These are phyloP conservation scores for Chiloscyllium plagiosum DNA, from an alignment of 2,113 vertebrate species.

Conservation along the genomic window DNA sequence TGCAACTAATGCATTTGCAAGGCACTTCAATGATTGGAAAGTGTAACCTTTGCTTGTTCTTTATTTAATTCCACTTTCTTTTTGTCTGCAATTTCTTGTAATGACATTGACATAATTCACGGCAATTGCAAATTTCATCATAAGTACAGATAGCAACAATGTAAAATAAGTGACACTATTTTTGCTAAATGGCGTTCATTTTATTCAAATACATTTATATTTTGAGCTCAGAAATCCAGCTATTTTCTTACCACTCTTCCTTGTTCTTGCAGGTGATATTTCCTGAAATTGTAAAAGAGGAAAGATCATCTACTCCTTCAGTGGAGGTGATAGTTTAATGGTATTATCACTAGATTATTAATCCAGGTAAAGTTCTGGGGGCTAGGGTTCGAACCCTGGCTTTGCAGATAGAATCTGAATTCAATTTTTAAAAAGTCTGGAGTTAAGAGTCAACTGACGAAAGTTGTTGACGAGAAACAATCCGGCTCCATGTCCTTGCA, in stretches of 20 bases:
- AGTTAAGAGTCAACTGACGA: too few relatives aligned
- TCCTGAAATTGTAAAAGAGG: neutral
- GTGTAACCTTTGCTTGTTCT: neutral
- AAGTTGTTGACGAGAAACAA: too few relatives aligned
- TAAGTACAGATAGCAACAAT: neutral
- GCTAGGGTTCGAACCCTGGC: too few relatives aligned
- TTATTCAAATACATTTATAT: neutral
- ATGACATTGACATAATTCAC: neutral
- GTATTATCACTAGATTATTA: too few relatives aligned
- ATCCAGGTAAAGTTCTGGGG: too few relatives aligned
- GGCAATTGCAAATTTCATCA: neutral
- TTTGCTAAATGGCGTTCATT: neutral
- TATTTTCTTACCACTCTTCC: neutral
- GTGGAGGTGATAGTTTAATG: too few relatives aligned
- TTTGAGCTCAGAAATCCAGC: neutral
- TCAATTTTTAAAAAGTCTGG: too few relatives aligned
- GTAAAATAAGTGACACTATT: neutral
- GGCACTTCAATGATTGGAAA: neutral
- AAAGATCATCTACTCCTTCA: neutral
- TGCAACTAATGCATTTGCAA: neutral
- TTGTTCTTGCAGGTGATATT: neutral
- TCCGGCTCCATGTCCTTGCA: too few relatives aligned
- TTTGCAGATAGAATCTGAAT: too few relatives aligned
- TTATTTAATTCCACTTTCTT: neutral
- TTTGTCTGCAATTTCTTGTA: neutral